Conservation (phyloP, 2,113 vertebrate genomes). For the Chloropsis hardwickii region DNA sequence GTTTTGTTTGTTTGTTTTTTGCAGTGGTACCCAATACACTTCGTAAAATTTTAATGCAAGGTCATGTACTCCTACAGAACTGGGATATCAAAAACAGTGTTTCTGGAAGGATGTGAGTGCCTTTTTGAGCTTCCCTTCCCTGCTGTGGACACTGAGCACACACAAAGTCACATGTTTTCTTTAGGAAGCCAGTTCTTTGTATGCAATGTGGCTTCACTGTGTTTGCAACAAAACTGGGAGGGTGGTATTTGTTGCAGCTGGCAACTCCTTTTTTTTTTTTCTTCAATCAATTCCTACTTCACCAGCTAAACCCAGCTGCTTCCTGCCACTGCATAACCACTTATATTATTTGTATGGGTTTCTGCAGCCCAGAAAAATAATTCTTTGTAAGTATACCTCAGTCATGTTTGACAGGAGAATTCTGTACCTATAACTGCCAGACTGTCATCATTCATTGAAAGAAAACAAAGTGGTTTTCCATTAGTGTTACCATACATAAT, state of each 20-base stretch:
- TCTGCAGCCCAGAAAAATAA: not conserved
- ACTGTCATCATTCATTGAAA: not conserved
- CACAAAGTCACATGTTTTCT: not conserved
- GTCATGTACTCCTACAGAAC: not conserved
- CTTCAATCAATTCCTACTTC: not conserved
- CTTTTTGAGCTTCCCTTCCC: not conserved
- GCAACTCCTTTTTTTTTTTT: not conserved
- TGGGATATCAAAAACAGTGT: not conserved
- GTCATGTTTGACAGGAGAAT: not conserved
- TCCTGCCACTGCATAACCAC: not conserved
- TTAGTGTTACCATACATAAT: not conserved
- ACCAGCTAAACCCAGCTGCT: not conserved
- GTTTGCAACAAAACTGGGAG: not conserved
- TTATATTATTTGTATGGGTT: not conserved
- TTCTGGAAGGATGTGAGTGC: not conserved
- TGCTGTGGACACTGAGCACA: not conserved
- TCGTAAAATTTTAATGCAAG: not conserved
- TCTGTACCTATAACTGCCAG: not conserved
- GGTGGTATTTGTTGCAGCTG: not conserved
- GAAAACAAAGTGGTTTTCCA: not conserved
- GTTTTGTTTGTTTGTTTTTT: not conserved
- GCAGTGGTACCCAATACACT: accelerated
- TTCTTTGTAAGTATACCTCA: not conserved
- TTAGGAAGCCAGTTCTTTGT: not conserved
- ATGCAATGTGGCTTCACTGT: not conserved